Conservation (phyloP, 1,140 invertebrate species). For the Hyles euphorbiae region DNA sequence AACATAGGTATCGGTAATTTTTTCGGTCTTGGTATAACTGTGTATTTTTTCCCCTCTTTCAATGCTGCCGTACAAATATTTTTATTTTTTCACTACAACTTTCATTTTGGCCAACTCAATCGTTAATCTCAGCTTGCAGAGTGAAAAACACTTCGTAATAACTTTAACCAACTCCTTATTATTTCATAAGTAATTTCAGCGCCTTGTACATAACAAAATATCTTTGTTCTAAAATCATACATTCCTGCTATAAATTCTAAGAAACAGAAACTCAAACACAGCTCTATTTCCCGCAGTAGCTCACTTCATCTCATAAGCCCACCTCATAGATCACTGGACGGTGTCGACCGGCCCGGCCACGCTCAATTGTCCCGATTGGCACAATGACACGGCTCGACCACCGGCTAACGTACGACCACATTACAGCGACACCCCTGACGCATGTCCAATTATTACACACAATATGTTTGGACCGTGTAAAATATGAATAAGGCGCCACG, state of each 20-base stretch:
- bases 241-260: too few species aligned
- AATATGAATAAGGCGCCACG: slow-evolving; percentile 52
- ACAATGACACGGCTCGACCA: slow-evolving; percentile 49
- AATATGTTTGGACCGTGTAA: slow-evolving; percentile 58
- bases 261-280: too few species aligned
- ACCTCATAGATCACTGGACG: slow-evolving; percentile 46
- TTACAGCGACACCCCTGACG: slow-evolving; percentile 62
- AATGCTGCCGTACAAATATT: too few species aligned
- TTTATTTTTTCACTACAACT: too few species aligned
- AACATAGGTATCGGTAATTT: too few species aligned
- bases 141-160: too few species aligned
- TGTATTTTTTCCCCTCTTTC: too few species aligned
- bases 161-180: too few species aligned
- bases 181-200: too few species aligned
- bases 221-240: neutral
- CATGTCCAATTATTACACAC: slow-evolving; percentile 67
- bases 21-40: too few species aligned
- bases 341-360: slow-evolving; percentile 13
- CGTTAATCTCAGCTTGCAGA: too few species aligned
- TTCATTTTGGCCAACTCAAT: too few species aligned
- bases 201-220: neutral
- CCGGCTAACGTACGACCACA: slow-evolving; percentile 58
- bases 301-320: slow-evolving; percentile 31
- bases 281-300: slow-evolving; percentile 8
- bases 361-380: slow-evolving; percentile 53